These are phyloP conservation scores for Sinosuthora webbiana DNA, from an alignment of 2,113 vertebrate genomes.

Conservation along the genomic window DNA sequence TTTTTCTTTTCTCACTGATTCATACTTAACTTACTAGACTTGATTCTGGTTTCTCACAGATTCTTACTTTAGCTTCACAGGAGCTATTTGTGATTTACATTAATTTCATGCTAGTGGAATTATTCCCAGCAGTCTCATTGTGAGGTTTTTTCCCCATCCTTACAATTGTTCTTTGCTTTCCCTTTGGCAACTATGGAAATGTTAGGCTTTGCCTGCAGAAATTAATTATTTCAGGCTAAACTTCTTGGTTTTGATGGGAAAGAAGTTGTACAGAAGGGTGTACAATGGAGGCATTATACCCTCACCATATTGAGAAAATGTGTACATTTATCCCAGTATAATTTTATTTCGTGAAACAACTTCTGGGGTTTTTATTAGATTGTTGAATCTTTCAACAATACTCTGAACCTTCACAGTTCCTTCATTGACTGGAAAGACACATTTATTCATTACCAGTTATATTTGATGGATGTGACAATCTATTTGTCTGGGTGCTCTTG, in stretches of 20 bases:
- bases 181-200: slow-evolving; percentile 30
- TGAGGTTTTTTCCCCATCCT: background rate
- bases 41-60: slow-evolving; percentile 14
- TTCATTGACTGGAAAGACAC: background rate
- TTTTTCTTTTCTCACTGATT: background rate
- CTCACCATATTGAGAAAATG: background rate
- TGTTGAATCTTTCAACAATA: background rate
- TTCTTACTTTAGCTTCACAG: slow-evolving; percentile 2
- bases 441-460: background rate
- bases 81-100: slow-evolving; percentile 53
- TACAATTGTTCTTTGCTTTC: slow-evolving; percentile 22
- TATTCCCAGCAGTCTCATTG: slow-evolving; percentile 12
- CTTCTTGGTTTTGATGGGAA: background rate
- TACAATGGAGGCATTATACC: background rate
- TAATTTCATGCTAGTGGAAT: slow-evolving; percentile 48
- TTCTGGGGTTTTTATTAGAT: background rate
- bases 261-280: background rate
- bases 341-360: background rate
- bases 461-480: background rate
- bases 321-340: background rate
- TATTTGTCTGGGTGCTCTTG: background rate
- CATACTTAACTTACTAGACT: background rate
- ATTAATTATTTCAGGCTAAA: slow-evolving; percentile 33
- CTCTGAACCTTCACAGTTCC: background rate
- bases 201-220: background rate